Conservation (phyloP, 2,888 invertebrate genomes). For the Meiosimyza platycephala region DNA sequence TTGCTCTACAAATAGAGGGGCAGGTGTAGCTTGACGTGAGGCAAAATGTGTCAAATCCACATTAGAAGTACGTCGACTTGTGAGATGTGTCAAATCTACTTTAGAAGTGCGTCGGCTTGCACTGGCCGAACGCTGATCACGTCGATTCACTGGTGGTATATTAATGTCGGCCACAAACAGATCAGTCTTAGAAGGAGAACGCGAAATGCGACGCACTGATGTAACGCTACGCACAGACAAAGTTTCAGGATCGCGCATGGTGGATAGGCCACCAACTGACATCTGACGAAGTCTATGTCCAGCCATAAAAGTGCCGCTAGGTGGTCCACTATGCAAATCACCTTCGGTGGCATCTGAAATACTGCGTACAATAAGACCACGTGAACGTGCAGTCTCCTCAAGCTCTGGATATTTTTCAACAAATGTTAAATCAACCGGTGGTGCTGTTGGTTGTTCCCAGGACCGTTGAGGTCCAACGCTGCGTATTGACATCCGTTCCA, state of each 20-base stretch:
- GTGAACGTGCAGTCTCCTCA: conserved; percentile 58
- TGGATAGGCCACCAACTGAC: conserved; percentile 59
- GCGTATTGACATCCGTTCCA: conserved; percentile 51
- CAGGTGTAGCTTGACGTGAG: conserved; percentile 15
- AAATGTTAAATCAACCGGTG: conserved; percentile 57
- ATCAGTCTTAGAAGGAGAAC: conserved; percentile 63
- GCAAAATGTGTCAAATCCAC: not conserved
- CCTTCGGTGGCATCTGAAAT: conserved; percentile 62
- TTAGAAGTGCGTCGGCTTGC: conserved; percentile 60
- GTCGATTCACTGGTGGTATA: conserved; percentile 51
- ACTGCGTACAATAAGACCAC: conserved; percentile 62
- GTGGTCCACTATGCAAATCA: conserved; percentile 41
- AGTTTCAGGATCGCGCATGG: conserved; percentile 56
- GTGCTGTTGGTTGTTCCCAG: conserved; percentile 42
- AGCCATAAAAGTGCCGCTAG: conserved; percentile 47
- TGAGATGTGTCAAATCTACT: conserved; percentile 55
- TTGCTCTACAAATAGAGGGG: conserved; percentile 23
- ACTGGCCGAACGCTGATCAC: conserved; percentile 57
- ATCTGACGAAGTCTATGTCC: conserved; percentile 55
- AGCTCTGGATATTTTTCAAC: conserved; percentile 61
- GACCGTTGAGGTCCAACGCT: conserved; percentile 52
- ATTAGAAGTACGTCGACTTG: conserved; percentile 26
- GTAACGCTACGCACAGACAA: conserved; percentile 62
- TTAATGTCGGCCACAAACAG: conserved; percentile 65
- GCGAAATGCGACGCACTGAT: conserved; percentile 62